phyloP scores from a whole-genome alignment of 2,797 vertebrate genomes.

The Sebastes jordani region DNA sequence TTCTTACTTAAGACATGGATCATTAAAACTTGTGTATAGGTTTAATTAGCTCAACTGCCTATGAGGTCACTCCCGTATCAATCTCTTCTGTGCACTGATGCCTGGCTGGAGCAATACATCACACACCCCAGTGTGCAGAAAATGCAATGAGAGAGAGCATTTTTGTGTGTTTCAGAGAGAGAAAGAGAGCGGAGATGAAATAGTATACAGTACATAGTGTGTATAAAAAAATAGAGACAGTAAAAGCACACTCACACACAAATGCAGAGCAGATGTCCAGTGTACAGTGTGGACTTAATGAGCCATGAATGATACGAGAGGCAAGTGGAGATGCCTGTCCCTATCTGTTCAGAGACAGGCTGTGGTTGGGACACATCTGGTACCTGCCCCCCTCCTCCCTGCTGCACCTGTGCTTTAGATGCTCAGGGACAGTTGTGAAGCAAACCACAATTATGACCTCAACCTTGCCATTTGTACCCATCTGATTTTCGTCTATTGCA shows the following conservation, averaged over 20 bases:
- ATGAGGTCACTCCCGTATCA: not conserved
- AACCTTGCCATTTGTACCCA: constrained; percentile 40
- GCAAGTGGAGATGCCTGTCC: constrained; percentile 61
- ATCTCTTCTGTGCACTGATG: not conserved
- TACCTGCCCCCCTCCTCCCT: constrained; percentile 47
- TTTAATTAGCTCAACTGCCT: not conserved
- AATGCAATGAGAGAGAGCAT: not conserved
- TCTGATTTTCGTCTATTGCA: constrained; percentile 28
- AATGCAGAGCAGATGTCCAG: constrained; percentile 70
- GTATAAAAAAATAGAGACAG: constrained; percentile 7
- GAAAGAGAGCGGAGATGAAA: not conserved
- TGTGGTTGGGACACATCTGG: constrained; percentile 72
- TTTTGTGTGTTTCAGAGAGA: not conserved
- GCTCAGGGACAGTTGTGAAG: constrained; percentile 51
- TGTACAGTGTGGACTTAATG: constrained; percentile 73
- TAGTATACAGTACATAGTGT: not conserved
- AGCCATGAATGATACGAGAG: constrained; percentile 77
- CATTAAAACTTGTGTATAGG: not conserved
- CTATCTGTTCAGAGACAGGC: constrained; percentile 49
- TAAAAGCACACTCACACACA: constrained; percentile 27
- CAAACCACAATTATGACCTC: constrained; percentile 46
- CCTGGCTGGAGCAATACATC: not conserved
- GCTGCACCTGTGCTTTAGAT: constrained; percentile 69
- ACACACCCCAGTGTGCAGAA: not conserved
- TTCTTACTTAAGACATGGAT: not conserved